Evolutionary conservation across 2,888 invertebrate species (phyloP).

Genomic region (Cataglyphis cursor): DNA sequence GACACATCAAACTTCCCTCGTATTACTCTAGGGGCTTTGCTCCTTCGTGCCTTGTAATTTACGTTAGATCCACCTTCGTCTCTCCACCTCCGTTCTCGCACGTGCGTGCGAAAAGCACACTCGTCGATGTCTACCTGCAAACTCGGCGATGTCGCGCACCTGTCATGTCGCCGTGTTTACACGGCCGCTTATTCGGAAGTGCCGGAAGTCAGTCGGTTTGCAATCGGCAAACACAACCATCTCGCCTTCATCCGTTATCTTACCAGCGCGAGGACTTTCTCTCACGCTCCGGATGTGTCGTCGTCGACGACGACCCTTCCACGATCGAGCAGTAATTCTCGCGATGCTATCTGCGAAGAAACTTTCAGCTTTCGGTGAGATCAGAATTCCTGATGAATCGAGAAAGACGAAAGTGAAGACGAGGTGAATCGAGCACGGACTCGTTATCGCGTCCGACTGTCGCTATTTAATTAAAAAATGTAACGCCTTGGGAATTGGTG

Average conservation of each 20-base stretch:
- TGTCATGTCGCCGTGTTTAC: slow-evolving; percentile 53
- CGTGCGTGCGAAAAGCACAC: slow-evolving; percentile 45
- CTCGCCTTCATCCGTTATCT: slow-evolving; percentile 62
- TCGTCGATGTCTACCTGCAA: slow-evolving; percentile 40
- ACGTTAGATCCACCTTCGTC: slow-evolving; percentile 24
- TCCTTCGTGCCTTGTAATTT: slow-evolving; percentile 56
- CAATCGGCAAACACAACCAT: slow-evolving; percentile 61
- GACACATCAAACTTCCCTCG: slow-evolving; percentile 45
- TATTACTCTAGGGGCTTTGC: slow-evolving; percentile 43
- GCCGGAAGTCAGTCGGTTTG: slow-evolving; percentile 65
- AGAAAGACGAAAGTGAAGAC: slow-evolving; percentile 14
- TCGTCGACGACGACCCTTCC: slow-evolving; percentile 21
- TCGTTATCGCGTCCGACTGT: slow-evolving; percentile 45
- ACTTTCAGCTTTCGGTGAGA: slow-evolving; percentile 42
- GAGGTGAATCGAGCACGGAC: slow-evolving; percentile 35
- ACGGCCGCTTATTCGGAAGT: slow-evolving; percentile 62
- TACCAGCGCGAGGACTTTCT: slow-evolving; percentile 62
- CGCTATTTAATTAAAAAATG: slow-evolving; percentile 55
- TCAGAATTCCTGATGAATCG: slow-evolving; percentile 45
- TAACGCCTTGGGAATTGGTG: slow-evolving; percentile 31
- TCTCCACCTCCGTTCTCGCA: slow-evolving; percentile 9
- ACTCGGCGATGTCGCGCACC: slow-evolving; percentile 38
- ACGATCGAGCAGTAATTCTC: slow-evolving; percentile 59
- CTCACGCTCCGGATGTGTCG: slow-evolving; percentile 59
- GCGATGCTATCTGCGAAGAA: slow-evolving; percentile 61